A percentile compares a stretch with the other conserved stretches of the same genome.
These are phyloP conservation scores for Scaptomyza caliginosa DNA, from an alignment of 2,888 invertebrate genomes.

Conservation along the genomic window DNA sequence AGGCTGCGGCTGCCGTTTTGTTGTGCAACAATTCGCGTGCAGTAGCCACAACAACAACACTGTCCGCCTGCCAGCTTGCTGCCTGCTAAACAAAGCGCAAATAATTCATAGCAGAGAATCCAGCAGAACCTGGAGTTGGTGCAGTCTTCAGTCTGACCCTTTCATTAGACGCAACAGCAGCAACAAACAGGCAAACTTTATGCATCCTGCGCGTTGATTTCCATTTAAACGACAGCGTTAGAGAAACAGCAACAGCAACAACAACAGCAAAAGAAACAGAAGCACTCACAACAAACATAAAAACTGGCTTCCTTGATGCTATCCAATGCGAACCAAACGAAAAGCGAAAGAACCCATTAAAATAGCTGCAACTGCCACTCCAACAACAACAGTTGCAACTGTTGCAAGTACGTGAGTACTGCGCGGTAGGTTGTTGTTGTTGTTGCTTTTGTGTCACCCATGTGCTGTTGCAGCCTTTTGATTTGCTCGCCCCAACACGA, in stretches of 20 bases:
- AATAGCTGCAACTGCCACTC: slow-evolving; percentile 64
- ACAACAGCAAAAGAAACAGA: slow-evolving; percentile 25
- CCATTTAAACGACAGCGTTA: slow-evolving; percentile 79
- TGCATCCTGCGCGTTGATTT: slow-evolving; percentile 80
- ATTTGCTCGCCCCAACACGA: slow-evolving; percentile 62
- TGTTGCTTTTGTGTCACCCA: slow-evolving; percentile 52
- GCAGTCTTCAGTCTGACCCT: slow-evolving; percentile 64
- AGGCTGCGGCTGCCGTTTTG: slow-evolving; percentile 57
- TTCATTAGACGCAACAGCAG: slow-evolving; percentile 72
- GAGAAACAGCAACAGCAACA: slow-evolving; percentile 52
- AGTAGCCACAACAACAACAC: slow-evolving; percentile 65
- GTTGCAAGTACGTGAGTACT: slow-evolving; percentile 26
- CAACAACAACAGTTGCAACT: slow-evolving; percentile 32
- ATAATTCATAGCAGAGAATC: slow-evolving; percentile 68
- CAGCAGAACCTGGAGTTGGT: slow-evolving; percentile 26
- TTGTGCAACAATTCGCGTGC: slow-evolving; percentile 71
- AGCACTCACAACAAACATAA: slow-evolving; percentile 11
- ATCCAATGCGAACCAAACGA: slow-evolving; percentile 61
- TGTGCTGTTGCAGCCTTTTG: slow-evolving; percentile 46
- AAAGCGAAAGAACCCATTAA: slow-evolving; percentile 79
- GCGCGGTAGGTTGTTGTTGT: slow-evolving; percentile 62
- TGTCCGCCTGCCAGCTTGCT: slow-evolving; percentile 16
- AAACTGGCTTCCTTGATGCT: slow-evolving; percentile 77
- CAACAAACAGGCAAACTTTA: slow-evolving; percentile 65
- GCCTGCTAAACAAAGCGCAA: slow-evolving; percentile 71